These are phyloP conservation scores for Drosophila trapezifrons DNA, from an alignment of 1,140 invertebrate species.

Conservation along the genomic window DNA sequence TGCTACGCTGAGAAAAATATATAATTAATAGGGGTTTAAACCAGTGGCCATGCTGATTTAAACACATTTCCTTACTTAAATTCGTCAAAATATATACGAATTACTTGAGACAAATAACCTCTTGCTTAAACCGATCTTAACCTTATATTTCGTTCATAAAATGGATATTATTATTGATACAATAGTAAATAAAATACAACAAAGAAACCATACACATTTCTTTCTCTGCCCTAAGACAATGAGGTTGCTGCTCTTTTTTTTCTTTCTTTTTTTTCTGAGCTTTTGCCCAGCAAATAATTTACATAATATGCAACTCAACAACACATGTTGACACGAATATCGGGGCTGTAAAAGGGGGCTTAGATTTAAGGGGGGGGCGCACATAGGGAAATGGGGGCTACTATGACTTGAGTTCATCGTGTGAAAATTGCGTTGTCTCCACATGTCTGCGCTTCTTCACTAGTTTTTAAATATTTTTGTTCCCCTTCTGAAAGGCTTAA, in stretches of 20 bases:
- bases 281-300: conserved; percentile 75
- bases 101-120: too few relatives aligned
- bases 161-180: too few relatives aligned
- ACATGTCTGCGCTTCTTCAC: neutral
- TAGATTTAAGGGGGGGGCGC: neutral
- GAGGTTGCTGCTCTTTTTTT: conserved; percentile 29
- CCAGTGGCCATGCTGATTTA: neutral
- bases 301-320: conserved; percentile 77
- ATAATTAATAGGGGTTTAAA: neutral
- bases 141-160: too few relatives aligned
- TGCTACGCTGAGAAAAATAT: neutral
- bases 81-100: too few relatives aligned
- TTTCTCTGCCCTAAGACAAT: conserved; percentile 27
- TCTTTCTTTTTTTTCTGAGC: neutral
- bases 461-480: neutral
- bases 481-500: neutral
- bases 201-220: neutral
- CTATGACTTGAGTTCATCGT: conserved; percentile 30
- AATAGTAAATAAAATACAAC: too few relatives aligned
- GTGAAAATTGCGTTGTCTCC: conserved; percentile 50
- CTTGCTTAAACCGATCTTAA: too few relatives aligned
- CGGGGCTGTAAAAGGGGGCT: conserved; percentile 9
- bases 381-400: conserved; percentile 3
- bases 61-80: too few relatives aligned
- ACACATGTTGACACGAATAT: conserved; percentile 76